phyloP scores from a whole-genome alignment of 1,140 invertebrate genomes.

The Heliconius melpomene region DNA sequence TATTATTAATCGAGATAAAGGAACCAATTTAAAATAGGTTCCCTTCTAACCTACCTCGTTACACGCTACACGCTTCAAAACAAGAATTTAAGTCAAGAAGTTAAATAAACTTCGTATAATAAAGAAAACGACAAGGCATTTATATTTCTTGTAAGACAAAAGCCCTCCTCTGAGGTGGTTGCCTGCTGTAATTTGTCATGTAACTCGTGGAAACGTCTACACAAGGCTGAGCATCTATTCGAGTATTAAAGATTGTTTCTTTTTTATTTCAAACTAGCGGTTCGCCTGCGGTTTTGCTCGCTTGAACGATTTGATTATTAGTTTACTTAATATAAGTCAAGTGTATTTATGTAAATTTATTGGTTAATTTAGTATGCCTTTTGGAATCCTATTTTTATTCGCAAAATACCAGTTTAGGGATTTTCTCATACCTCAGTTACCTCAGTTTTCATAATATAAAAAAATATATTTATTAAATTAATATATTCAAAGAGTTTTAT shows the following conservation, averaged over 20 bases:
- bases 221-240: neutral
- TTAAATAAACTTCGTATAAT: conserved; percentile 1
- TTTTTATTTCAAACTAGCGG: neutral
- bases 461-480: neutral
- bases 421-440: too few relatives aligned
- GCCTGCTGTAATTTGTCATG: neutral
- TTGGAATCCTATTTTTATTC: too few relatives aligned
- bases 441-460: too few relatives aligned
- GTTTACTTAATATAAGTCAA: too few relatives aligned
- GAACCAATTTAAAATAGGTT: conserved; percentile 32
- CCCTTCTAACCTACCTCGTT: neutral
- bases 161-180: neutral
- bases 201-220: neutral
- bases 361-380: too few relatives aligned
- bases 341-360: too few relatives aligned
- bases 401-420: too few relatives aligned
- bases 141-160: conserved; percentile 15
- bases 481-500: neutral
- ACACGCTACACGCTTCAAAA: conserved; percentile 16
- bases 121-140: neutral
- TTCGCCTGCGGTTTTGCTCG: too few relatives aligned
- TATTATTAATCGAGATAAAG: conserved; percentile 33
- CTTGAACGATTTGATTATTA: too few relatives aligned
- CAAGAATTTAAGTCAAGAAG: neutral
- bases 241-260: neutral